Base-by-base conservation (phyloP, 2,113 vertebrate species). In the Piaya cayana region DNA sequence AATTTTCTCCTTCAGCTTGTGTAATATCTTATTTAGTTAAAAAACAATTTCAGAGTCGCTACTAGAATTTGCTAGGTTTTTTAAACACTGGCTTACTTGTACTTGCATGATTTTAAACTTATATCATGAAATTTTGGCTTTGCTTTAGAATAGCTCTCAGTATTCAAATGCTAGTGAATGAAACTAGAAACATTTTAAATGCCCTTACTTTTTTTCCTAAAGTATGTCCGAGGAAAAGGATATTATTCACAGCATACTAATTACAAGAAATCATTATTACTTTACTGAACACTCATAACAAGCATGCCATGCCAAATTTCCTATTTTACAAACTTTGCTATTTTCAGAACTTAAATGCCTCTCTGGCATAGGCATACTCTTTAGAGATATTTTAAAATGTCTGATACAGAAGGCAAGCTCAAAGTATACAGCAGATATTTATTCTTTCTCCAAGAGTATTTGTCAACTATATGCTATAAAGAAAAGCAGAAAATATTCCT, bases 311-410 rank as follows among this genome's bases (percentile, higher is more conserved):
- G 16, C 3, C 30, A 37, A 47, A 34, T 84, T 64, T 83, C 9
- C 36, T 34, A 22, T 37, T 84, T 92, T 76, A 58, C 37, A 52
- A 59, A 55, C 20, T 72, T 87, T 49, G 3, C 4, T 78, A 4
- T 88, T 93, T 95, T 90, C 67, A 81, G 53, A 88, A 93, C 32
- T 81, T 88, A 71, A 78, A 86, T 80, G 15, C 1, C 70, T 85
- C 30, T 68, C 56, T 36, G 18, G 8, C 20, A 45, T 64, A 39
- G 18, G 8, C 20, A 45, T 64, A 58, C 77, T 52, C 11, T 62
- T 85, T 64, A 60, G 85, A 86, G 39, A 67, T 30, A 8, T 60
- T 93, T 91, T 64, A 32, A 90, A 91, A 49, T 68, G 15, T 42
- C 29, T 49, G 16, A 37, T 55, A 77, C 21, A 74, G 23, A 83